Base-by-base conservation (phyloP, 2,888 invertebrate genomes). In the Leptinotarsa juncta region DNA sequence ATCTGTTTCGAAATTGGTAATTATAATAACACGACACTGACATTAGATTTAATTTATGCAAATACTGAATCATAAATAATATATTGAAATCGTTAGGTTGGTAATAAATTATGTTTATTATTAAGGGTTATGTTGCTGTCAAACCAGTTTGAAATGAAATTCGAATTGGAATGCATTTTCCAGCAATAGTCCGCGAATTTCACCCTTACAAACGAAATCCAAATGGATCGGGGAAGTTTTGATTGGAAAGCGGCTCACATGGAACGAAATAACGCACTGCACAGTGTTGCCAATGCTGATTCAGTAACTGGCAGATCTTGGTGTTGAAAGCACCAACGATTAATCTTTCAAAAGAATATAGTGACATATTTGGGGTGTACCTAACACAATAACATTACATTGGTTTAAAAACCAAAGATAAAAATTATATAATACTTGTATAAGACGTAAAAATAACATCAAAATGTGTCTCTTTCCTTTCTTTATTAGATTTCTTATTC, bases 221-320 rank as follows among this genome's bases (percentile, higher is more conserved):
- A 72, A 42, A 75, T 67, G 69, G 75, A 26, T 70, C 81, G 78
- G 72, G 71, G 42, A 72, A 72, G 81, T 82, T 80, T 78, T 77
- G 78, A 75, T 78, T 71, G 79, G 77, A 76, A 77, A 77, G 51
- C 70, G 67, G 65, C 49, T 72, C 65, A 42, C 42, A 10, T 66
- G 62, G 67, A 67, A 66, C 55, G 78, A 74, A 78, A 77, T 77
- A 79, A 81, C 73, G 74, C 70, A 70, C 75, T 80, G 81, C 10
- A 42, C 42, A 42, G 10, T 42, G 42, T 42, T 42, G 42, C 42
- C 42, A 42, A 42, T 42, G 12, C 42, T 42, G 42, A 42, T 42
- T 42, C 42, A 42, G 42, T 10, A 42, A 42, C 42, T 42, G 10
- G 12, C 42, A 42, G 42, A 42, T 42, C 42, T 42, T 42, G 42